These are phyloP conservation scores for Drosophila neutralis DNA, from an alignment of 2,888 invertebrate species.

Conservation along the genomic window DNA sequence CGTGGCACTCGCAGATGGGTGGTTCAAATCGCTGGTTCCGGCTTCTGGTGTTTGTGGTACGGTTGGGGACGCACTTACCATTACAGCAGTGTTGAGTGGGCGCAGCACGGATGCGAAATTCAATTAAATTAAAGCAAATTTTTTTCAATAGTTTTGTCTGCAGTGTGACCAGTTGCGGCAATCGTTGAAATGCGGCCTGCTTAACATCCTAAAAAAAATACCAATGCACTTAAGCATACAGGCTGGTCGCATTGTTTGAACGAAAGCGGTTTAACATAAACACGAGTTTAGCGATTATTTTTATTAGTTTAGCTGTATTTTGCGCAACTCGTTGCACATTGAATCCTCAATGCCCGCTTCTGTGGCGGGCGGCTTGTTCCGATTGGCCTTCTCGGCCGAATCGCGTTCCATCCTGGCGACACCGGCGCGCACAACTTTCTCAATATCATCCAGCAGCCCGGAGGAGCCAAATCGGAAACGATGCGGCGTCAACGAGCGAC, in stretches of 20 bases:
- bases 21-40: constrained; percentile 31
- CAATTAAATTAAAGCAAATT: constrained; percentile 55
- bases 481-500: constrained; percentile 92
- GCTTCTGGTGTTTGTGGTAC: constrained; percentile 39
- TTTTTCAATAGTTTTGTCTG: constrained; percentile 58
- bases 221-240: no score
- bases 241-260: constrained; percentile 18
- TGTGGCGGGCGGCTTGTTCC: neutral
- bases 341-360: constrained; percentile 21
- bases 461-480: constrained; percentile 98
- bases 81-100: constrained; percentile 57
- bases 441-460: constrained; percentile 92
- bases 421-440: constrained; percentile 83
- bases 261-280: neutral
- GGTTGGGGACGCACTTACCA: constrained; percentile 59
- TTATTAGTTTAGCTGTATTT: constrained; percentile 7
- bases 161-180: constrained; percentile 24
- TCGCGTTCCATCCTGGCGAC: constrained; percentile 46
- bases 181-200: neutral
- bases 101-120: constrained; percentile 60
- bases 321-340: constrained; percentile 42
- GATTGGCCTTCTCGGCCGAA: neutral
- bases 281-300: neutral
- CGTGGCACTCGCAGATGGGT: constrained; percentile 24
- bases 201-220: neutral